A percentile compares a stretch with the other conserved stretches of the same genome.
Evolutionary conservation across 2,113 vertebrate genomes (phyloP).

Genomic region (Daphoenositta chrysoptera): DNA sequence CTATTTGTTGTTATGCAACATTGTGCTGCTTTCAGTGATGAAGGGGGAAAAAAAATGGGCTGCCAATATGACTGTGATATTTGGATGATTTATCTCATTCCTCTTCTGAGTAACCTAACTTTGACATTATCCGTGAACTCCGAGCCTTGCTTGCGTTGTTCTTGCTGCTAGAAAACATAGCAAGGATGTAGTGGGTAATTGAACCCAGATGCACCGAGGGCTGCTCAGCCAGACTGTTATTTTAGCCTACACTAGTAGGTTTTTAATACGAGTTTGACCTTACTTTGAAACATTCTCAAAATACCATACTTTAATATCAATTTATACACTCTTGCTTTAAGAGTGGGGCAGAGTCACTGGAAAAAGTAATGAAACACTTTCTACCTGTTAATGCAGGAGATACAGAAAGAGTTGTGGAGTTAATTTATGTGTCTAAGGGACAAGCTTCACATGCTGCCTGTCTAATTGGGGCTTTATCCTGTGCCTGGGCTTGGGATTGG

Average conservation of each 20-base stretch:
- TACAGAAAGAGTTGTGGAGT: conserved; percentile 1
- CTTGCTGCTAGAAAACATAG: conserved; percentile 77
- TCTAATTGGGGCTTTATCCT: background rate
- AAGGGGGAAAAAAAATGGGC: background rate
- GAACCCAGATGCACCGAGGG: conserved; percentile 83
- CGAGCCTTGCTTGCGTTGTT: conserved; percentile 74
- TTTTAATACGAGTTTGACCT: conserved; percentile 87
- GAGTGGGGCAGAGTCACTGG: background rate
- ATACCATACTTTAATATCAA: conserved; percentile 83
- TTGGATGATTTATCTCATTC: conserved; percentile 76
- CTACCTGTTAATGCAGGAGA: conserved; percentile 54
- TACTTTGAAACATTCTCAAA: conserved; percentile 87
- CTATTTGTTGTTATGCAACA: conserved; percentile 30
- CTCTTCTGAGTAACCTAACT: conserved; percentile 73
- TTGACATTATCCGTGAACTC: conserved; percentile 84
- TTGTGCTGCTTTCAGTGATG: background rate
- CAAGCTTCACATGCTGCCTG: background rate
- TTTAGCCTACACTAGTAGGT: conserved; percentile 84
- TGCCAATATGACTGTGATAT: conserved; percentile 22
- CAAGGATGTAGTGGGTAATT: conserved; percentile 88
- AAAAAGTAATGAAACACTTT: conserved; percentile 70
- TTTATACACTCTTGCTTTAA: conserved; percentile 76
- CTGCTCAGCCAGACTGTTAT: conserved; percentile 85
- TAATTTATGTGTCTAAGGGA: conserved; percentile 14
- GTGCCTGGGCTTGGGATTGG: background rate